phyloP scores from a whole-genome alignment of 1,140 invertebrate genomes.

The Leptinotarsa lineolata region DNA sequence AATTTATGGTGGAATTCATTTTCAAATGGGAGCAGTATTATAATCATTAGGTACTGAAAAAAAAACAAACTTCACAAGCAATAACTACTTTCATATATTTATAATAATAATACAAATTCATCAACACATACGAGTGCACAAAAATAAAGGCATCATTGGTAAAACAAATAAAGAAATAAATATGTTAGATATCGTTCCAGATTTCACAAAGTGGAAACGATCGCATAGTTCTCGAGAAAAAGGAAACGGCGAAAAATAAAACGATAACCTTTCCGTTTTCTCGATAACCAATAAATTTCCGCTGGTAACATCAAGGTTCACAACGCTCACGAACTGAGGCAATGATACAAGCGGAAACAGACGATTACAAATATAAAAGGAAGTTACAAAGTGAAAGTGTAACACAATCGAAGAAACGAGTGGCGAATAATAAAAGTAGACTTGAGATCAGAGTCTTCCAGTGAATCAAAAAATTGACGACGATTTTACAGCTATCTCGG shows the following conservation, averaged over 20 bases:
- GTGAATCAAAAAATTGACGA: background rate
- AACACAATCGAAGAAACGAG: background rate
- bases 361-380: background rate
- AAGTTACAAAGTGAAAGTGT: background rate
- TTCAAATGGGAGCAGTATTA: no score
- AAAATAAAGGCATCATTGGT: constrained; percentile 19
- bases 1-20: no score
- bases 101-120: constrained; percentile 21
- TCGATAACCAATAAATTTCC: background rate
- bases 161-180: background rate
- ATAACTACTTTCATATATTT: constrained; percentile 19
- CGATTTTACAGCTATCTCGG: background rate
- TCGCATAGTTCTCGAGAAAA: background rate
- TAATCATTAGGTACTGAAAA: background rate
- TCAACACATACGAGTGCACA: constrained; percentile 6
- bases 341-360: background rate
- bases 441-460: constrained; percentile 4
- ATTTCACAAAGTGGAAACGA: background rate
- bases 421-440: background rate
- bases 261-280: background rate
- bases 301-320: background rate
- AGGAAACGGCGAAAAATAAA: background rate
- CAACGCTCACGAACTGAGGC: background rate
- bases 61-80: constrained; percentile 13
- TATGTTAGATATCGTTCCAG: background rate